Percentiles rank a stretch among this genome's conserved stretches.
Conservation (phyloP, 2,797 vertebrate genomes). For the Spheniscus humboldti region DNA sequence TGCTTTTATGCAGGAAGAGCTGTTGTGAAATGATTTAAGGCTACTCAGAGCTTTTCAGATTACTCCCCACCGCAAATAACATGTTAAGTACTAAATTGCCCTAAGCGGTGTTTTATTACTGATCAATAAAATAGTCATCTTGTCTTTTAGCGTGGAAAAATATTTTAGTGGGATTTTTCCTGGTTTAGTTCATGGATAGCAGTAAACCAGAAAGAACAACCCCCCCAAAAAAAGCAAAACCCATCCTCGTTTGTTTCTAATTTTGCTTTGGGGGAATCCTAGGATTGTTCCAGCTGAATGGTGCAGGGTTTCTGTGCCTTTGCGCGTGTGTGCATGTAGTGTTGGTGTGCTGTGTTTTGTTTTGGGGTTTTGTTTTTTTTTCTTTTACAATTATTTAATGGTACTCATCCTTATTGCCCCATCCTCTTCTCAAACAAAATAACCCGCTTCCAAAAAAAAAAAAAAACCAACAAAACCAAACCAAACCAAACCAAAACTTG, state of each 20-base stretch:
- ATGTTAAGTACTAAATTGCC: constrained; percentile 58
- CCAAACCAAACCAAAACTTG: neutral
- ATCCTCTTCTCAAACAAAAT: neutral
- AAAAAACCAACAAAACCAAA: neutral
- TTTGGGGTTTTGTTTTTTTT: neutral
- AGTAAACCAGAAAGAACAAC: neutral
- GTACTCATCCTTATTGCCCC: neutral
- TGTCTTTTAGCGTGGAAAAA: constrained; percentile 32
- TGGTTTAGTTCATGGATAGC: neutral
- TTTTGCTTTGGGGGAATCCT: constrained; percentile 46
- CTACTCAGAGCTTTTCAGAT: constrained; percentile 61
- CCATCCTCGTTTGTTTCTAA: constrained; percentile 1
- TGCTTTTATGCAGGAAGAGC: constrained; percentile 49
- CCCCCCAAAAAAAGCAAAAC: neutral
- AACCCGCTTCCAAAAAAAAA: neutral
- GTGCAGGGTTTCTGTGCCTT: neutral
- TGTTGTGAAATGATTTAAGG: constrained; percentile 66
- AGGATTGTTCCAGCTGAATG: constrained; percentile 23
- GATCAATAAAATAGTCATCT: constrained; percentile 61
- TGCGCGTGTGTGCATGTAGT: neutral
- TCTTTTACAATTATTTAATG: neutral
- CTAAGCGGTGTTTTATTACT: constrained; percentile 44
- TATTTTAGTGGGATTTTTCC: constrained; percentile 30
- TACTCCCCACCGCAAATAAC: constrained; percentile 55
- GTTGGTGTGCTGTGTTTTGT: neutral